Percentiles rank a stretch among this genome's conserved stretches.
Conservation (phyloP, 2,888 invertebrate genomes). For the Ferrisia virgata region DNA sequence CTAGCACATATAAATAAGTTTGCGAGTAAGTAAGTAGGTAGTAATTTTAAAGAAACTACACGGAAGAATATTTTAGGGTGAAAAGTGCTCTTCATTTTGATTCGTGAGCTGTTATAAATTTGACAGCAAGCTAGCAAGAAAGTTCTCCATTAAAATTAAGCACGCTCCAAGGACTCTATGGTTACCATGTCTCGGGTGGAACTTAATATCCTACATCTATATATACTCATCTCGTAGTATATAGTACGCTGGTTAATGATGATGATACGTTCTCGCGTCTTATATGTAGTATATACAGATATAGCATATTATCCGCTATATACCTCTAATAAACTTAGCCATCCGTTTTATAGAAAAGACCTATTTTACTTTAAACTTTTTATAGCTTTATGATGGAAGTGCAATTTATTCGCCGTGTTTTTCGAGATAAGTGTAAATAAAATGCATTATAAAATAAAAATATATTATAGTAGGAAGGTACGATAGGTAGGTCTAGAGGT, state of each 20-base stretch:
- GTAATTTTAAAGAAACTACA: not conserved
- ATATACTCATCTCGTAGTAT: not conserved
- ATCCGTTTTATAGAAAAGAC: conserved; percentile 12
- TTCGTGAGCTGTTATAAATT: conserved; percentile 4
- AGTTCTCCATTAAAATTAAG: conserved; percentile 17
- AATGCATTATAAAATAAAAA: conserved; percentile 19
- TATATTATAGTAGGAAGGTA: not conserved
- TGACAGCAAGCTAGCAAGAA: conserved; percentile 9
- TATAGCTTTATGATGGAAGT: conserved; percentile 13
- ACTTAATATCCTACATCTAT: not conserved
- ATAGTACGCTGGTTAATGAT: conserved; percentile 8
- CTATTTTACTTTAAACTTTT: conserved; percentile 4
- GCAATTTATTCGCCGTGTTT: not conserved
- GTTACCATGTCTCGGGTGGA: not conserved
- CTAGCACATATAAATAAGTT: no score
- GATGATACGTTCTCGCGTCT: not conserved
- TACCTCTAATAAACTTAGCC: conserved; percentile 32
- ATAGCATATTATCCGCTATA: no score
- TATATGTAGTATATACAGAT: not conserved
- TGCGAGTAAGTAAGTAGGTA: no score
- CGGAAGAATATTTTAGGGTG: not conserved
- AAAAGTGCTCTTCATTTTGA: not conserved
- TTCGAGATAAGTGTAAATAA: not conserved
- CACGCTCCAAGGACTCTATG: conserved; percentile 9
- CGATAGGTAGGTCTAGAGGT: no score